phyloP scores from a whole-genome alignment of 2,113 vertebrate genomes.

The Engraulis encrasicolus region DNA sequence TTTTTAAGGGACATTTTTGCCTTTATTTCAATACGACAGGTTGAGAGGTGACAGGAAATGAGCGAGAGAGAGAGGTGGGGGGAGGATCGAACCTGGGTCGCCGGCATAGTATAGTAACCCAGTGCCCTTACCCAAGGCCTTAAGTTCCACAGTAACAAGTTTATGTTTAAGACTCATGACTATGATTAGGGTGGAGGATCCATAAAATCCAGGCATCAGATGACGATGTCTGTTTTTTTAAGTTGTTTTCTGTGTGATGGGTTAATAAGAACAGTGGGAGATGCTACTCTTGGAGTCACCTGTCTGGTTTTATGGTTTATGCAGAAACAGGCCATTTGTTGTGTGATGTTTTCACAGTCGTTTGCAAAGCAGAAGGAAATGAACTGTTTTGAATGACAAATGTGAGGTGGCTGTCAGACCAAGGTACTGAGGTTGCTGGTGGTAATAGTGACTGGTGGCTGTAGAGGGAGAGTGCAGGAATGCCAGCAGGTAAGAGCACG shows the following conservation, averaged over 20 bases:
- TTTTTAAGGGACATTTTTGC: no score
- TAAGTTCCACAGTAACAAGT: neutral
- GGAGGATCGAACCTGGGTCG: no score
- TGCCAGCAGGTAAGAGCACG: neutral
- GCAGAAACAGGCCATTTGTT: neutral
- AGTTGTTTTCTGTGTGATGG: neutral
- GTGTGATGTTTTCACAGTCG: neutral
- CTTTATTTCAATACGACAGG: no score
- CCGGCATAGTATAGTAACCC: no score
- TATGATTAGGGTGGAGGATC: neutral
- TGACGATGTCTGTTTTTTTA: neutral
- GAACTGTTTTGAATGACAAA: conserved; percentile 67
- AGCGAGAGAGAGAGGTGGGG: no score
- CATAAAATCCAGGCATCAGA: neutral
- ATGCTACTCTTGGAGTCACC: neutral
- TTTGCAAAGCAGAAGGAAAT: conserved; percentile 64
- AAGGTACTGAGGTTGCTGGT: neutral
- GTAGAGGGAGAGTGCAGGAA: neutral
- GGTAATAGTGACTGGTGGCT: neutral
- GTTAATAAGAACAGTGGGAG: neutral
- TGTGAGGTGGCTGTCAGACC: conserved; percentile 29
- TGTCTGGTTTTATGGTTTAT: neutral
- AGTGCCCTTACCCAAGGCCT: no score
- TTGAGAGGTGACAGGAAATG: no score
- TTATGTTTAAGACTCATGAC: neutral